Base-by-base conservation (phyloP, 2,888 invertebrate species). In the Limnephilus auricula region DNA sequence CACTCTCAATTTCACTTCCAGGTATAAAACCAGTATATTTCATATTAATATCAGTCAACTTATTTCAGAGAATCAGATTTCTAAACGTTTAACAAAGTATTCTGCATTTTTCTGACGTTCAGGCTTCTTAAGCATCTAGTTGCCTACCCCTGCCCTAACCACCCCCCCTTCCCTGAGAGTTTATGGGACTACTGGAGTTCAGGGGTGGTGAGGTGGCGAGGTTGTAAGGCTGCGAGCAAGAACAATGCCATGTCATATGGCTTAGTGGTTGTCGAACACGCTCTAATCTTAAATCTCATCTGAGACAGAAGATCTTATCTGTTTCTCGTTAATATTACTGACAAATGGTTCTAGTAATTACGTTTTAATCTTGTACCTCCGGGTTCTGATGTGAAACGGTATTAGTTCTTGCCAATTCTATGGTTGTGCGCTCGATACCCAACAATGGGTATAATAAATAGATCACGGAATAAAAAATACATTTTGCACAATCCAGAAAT, bases 261-360 rank as follows among this genome's bases (percentile, higher is more conserved):
- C 65, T 65, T 65, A 65, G 65, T 65, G 65, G 65, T 65, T 65
- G 65, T 65, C 65, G 65, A 65, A 65, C 65, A 65, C 65, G 65
- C 65, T n/a, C 65, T 65, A 25, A 65, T 65, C 65, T 65, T n/a
- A 65, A 65, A 65, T 65, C 65, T 65, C 65, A 25, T 65, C 65
- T 65, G 25, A 65, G 25, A 65, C 65, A 65, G 9, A n/a, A 65
- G 65, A 65, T 65, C 25, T 65, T 65, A 65, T 65, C 65, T n/a
- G 65, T 65, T 65, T 65, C 65, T 65, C 65, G 25, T 65, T 65
- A 65, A 65, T 65, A 65, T 65, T 65, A 25, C 65, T 65, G 65
- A 65, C 65, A 65, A 65, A 65, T 65, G 65, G 65, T n/a, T 65
- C 25, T n/a, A 65, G 65, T 65, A 65, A 65, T 65, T 65, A 65